Evolutionary conservation across 2,797 vertebrate species (phyloP).

Genomic region (Pseudochaenichthys georgianus): DNA sequence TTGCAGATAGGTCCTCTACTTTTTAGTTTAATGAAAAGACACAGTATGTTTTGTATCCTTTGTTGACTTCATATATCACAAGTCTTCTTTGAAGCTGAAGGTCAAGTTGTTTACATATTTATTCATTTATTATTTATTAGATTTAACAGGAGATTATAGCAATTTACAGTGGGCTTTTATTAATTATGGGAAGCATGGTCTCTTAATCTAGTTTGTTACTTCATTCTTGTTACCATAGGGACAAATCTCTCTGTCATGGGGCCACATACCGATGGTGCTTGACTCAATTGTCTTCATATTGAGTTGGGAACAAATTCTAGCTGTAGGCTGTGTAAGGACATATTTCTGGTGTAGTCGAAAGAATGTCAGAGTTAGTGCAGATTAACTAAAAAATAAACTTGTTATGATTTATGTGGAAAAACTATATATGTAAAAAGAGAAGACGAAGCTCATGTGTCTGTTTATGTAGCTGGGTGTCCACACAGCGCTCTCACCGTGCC

Average conservation of each 20-base stretch:
- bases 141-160: neutral
- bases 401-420: neutral
- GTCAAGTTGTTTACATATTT: neutral
- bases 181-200: conserved; percentile 19
- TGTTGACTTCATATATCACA: neutral
- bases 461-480: conserved; percentile 21
- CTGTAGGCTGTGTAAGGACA: neutral
- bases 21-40: neutral
- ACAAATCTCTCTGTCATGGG: conserved; percentile 60
- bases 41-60: neutral
- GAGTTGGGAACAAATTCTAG: neutral
- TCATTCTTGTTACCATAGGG: conserved; percentile 67
- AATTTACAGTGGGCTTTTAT: conserved; percentile 7
- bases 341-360: conserved; percentile 12
- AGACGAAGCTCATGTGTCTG: conserved; percentile 6
- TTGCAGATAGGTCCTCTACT: neutral
- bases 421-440: neutral
- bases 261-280: conserved; percentile 53
- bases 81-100: neutral
- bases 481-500: conserved; percentile 24
- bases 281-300: conserved; percentile 54
- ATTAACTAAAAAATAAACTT: neutral
- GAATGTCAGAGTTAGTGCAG: neutral
- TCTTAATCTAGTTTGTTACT: conserved; percentile 51
- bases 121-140: neutral